These are phyloP conservation scores for Propithecus perrieri DNA, from an alignment of 2,797 vertebrate species.

Conservation along the genomic window DNA sequence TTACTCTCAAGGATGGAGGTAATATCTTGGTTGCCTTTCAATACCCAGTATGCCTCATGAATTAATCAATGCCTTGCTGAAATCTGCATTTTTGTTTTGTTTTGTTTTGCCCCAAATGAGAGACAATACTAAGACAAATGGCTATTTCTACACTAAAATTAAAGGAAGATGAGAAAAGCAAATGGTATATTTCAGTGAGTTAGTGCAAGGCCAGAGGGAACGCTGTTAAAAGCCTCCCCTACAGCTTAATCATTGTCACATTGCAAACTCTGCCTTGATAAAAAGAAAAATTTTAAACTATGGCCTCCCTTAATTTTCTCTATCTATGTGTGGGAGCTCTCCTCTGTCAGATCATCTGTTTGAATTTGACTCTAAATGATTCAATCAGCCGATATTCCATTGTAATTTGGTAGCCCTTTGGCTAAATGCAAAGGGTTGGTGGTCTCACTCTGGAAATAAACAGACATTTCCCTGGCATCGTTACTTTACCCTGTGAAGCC, in stretches of 20 bases:
- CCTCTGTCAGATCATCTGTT: conserved; percentile 29
- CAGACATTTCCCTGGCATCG: background rate
- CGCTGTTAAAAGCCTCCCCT: background rate
- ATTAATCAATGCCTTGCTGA: background rate
- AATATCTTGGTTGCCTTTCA: background rate
- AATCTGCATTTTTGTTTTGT: background rate
- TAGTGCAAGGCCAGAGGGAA: background rate
- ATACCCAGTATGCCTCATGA: background rate
- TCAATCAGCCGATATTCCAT: background rate
- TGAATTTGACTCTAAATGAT: conserved; percentile 36
- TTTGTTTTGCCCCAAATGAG: background rate
- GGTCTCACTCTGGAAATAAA: background rate
- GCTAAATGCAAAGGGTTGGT: background rate
- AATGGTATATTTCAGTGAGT: background rate
- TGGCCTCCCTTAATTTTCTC: conserved; percentile 12
- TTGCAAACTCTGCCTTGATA: conserved; percentile 16
- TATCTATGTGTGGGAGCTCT: background rate
- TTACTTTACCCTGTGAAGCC: background rate
- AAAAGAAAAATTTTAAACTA: conserved; percentile 29
- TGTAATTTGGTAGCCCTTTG: background rate
- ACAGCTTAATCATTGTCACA: background rate
- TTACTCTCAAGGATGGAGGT: background rate
- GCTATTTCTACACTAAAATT: conserved; percentile 14
- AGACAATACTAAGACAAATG: background rate
- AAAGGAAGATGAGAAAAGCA: conserved; percentile 18